A percentile compares a stretch with the other conserved stretches of the same genome.
Conservation (phyloP, 2,888 invertebrate genomes). For the Nemotelus nigrinus region DNA sequence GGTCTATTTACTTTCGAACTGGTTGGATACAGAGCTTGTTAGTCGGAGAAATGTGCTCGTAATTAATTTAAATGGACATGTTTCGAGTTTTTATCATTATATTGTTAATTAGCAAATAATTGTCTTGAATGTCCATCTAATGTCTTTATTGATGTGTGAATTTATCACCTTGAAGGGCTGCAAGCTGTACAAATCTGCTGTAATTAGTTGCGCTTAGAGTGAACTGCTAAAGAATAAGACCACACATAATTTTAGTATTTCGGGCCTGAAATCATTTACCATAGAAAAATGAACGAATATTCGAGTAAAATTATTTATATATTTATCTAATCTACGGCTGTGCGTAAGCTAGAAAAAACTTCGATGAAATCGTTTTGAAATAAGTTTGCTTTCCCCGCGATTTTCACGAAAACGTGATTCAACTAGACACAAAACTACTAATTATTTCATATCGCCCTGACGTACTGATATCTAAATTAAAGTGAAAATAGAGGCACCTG, state of each 20-base stretch:
- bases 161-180: constrained; percentile 34
- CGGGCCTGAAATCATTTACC: no score
- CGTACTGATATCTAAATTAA: neutral
- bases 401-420: neutral
- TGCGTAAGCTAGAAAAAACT: no score
- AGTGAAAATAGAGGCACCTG: constrained; percentile 18
- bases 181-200: neutral
- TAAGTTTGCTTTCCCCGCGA: no score
- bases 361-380: no score
- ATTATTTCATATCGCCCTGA: neutral
- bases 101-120: constrained; percentile 43
- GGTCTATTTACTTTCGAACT: no score
- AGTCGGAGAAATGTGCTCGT: constrained; percentile 21
- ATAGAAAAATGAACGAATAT: no score
- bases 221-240: no score
- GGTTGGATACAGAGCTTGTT: constrained; percentile 16
- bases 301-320: no score
- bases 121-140: constrained; percentile 41
- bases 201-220: no score
- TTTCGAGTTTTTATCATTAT: constrained; percentile 34
- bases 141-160: constrained; percentile 39
- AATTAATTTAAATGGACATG: constrained; percentile 39
- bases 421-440: neutral
- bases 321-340: no score
- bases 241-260: no score